phyloP scores from a whole-genome alignment of 2,797 vertebrate species.

The Alectoris magna region DNA sequence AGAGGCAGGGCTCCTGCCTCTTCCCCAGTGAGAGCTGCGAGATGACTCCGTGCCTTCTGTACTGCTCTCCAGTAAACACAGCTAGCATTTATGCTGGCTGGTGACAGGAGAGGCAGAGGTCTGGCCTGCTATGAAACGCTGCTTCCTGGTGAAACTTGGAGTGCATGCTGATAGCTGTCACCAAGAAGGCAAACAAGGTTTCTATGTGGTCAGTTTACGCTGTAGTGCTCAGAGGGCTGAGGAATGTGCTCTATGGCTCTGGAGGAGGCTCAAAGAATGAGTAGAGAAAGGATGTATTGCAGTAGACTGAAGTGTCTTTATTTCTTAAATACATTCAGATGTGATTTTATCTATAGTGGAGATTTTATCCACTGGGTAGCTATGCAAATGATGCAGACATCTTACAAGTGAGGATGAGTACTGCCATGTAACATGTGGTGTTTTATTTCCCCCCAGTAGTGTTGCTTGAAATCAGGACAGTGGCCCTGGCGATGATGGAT shows the following conservation, averaged over 20 bases:
- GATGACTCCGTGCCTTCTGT: not conserved
- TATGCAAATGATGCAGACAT: not conserved
- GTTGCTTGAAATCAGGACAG: not conserved
- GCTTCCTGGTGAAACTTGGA: not conserved
- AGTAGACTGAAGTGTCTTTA: not conserved
- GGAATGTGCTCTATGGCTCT: not conserved
- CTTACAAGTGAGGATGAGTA: not conserved
- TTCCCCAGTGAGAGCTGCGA: not conserved
- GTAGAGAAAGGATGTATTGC: not conserved
- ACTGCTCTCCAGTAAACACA: not conserved
- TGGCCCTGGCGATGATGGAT: not conserved
- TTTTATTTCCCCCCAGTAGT: not conserved
- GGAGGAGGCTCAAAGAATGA: not conserved
- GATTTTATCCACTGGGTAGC: not conserved
- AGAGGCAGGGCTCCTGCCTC: not conserved
- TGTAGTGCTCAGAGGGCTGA: not conserved
- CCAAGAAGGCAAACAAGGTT: constrained; percentile 19
- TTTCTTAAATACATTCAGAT: not conserved
- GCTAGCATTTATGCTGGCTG: not conserved
- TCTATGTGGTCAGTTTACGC: constrained; percentile 10
- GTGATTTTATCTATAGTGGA: not conserved
- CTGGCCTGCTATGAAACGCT: not conserved
- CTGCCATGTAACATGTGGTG: not conserved
- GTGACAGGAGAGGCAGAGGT: not conserved
- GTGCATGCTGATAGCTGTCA: constrained; percentile 25